Evolutionary conservation across 2,113 vertebrate genomes (phyloP).

Genomic region (Xerus inauris): DNA sequence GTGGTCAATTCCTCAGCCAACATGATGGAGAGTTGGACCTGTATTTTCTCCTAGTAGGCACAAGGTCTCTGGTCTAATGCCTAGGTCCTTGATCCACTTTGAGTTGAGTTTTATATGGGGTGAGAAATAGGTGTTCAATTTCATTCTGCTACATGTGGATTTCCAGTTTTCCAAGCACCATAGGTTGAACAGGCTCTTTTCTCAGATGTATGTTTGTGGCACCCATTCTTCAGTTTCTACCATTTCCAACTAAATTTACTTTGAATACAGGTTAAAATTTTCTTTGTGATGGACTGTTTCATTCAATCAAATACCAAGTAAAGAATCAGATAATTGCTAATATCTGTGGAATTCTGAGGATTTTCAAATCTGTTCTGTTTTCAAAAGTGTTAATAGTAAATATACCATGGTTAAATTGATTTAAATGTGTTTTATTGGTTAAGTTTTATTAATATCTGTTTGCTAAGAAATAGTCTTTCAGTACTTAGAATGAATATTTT

Average conservation of each 20-base stretch:
- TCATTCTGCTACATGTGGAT: no score
- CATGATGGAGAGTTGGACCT: no score
- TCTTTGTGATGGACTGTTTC: background rate
- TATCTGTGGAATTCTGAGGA: slow-evolving; percentile 4
- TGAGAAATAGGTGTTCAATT: no score
- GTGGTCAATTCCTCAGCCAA: no score
- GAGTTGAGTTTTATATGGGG: no score
- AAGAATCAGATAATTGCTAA: background rate
- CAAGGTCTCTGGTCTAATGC: no score
- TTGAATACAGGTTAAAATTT: background rate
- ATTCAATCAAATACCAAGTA: background rate
- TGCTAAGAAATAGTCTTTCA: slow-evolving; percentile 5
- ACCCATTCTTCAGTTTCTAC: background rate
- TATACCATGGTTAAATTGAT: background rate
- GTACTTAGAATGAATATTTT: background rate
- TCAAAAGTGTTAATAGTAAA: slow-evolving; percentile 1
- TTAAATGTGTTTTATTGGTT: slow-evolving; percentile 24
- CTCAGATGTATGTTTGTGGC: no score
- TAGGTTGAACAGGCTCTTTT: no score
- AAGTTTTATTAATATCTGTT: slow-evolving; percentile 9
- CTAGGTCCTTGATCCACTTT: no score
- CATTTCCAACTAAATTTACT: background rate
- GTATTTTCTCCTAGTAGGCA: no score
- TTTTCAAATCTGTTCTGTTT: background rate
- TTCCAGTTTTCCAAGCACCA: no score